Evolutionary conservation across 2,797 vertebrate genomes (phyloP).

Genomic region (Chromobotia macracanthus): DNA sequence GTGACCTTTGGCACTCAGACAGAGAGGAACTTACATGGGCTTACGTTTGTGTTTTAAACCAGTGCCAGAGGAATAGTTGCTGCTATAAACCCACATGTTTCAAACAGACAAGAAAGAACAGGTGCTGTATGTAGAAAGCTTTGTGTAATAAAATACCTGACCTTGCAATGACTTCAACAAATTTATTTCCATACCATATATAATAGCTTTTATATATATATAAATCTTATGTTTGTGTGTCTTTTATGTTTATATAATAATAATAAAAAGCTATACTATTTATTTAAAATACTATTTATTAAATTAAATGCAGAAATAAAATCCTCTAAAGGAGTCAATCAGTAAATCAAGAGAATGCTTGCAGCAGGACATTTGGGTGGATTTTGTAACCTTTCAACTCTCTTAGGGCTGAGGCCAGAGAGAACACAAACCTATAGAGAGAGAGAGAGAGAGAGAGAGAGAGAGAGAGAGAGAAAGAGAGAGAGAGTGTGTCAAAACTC

Average conservation of each 20-base stretch:
- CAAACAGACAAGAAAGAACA: conserved; percentile 74
- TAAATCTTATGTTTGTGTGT: too few species aligned
- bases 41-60: conserved; percentile 67
- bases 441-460: not conserved
- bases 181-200: conserved; percentile 49
- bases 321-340: conserved; percentile 68
- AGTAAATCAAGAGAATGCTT: conserved; percentile 72
- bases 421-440: conserved; percentile 65
- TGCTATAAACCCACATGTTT: conserved; percentile 74
- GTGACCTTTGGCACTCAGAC: conserved; percentile 58
- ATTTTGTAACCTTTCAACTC: conserved; percentile 79
- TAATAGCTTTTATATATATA: too few species aligned
- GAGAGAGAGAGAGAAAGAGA: conserved; percentile 28
- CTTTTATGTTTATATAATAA: too few species aligned
- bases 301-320: conserved; percentile 46
- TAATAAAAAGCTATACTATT: too few species aligned
- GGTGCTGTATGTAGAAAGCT: conserved; percentile 69
- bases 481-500: conserved; percentile 20
- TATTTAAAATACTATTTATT: not conserved
- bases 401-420: conserved; percentile 69
- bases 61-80: conserved; percentile 70
- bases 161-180: conserved; percentile 61
- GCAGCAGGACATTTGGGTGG: conserved; percentile 74
- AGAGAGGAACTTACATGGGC: conserved; percentile 68
- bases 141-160: conserved; percentile 62